Base-by-base conservation (phyloP, 2,113 vertebrate species). In the Entomyzon cyanotis region DNA sequence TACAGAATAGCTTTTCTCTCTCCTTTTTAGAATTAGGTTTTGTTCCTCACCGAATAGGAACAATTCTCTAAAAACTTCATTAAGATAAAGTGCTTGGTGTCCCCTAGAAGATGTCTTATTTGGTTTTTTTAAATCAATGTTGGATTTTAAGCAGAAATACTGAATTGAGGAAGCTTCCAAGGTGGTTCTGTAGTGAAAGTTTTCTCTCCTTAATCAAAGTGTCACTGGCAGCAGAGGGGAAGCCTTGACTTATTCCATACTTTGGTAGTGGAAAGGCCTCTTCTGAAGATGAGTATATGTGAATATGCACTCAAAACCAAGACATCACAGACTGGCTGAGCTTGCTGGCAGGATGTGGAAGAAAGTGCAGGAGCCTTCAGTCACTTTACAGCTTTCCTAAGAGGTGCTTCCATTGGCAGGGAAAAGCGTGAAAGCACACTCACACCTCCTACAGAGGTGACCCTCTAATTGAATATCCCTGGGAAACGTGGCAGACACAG, bases 381-480 rank as follows among this genome's bases (percentile, higher is more conserved):
- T 87, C 84, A 90, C 89, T 96, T 97, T 80, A 12, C 95, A 93
- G 93, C 79, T 95, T 94, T 94, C 59, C 64, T 80, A 12, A 80
- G 56, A 82, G 89, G 93, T 89, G 73, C 85, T 80, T 92, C 82
- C 84, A n/a, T 12, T 95, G 80, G 88, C 90, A 69, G 85, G 35
- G 75, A 64, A 49, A 37, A 56, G 89, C 2, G 84, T 68, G 86
- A 97, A 90, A 52, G 37, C 80, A 62, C 24, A 2, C 92, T 96
- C 88, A 37, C 90, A 62, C 90, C 33, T 82, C 91, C 91, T 62
- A 17, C 17, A 0, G 37, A 96, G 85, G 86, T 80, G 93, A 88
- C 63, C 92, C 83, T 42, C 94, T 98, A 96, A 97, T 97, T 97
- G 95, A 93, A 62, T 47, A 71, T 90, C 67, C 76, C 87, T 49